These are phyloP conservation scores for Dreissena polymorpha DNA, from an alignment of 1,140 invertebrate species.

Conservation along the genomic window DNA sequence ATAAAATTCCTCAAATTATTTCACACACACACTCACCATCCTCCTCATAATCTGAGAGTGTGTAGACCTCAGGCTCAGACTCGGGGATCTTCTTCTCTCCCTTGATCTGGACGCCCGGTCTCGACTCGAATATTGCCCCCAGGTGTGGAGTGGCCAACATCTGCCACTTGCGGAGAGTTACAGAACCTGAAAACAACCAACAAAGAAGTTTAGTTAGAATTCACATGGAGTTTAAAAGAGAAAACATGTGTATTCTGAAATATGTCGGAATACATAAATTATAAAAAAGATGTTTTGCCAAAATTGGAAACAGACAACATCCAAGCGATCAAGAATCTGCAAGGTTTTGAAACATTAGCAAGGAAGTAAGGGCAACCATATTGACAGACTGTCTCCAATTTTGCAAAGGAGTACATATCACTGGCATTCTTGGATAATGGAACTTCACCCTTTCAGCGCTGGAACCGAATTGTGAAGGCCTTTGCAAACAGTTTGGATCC, in stretches of 20 bases:
- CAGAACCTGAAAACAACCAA: conserved; percentile 64
- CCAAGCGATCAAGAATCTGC: no score
- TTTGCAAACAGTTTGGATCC: no score
- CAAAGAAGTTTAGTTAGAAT: not conserved
- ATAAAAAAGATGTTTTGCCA: not conserved
- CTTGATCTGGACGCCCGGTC: conserved; percentile 93
- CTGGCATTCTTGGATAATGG: no score
- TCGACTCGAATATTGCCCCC: conserved; percentile 92
- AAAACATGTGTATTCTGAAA: not conserved
- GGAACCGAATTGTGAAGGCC: no score
- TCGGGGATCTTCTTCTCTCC: conserved; percentile 86
- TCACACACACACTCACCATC: conserved; percentile 81
- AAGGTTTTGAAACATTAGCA: no score
- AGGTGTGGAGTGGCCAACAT: conserved; percentile 95
- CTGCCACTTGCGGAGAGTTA: conserved; percentile 87
- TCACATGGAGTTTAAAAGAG: not conserved
- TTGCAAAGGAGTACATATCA: no score
- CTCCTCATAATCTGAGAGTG: conserved; percentile 93
- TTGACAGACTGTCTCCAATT: no score
- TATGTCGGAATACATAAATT: not conserved
- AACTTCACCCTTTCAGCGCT: no score
- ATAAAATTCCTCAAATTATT: no score
- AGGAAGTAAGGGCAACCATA: no score
- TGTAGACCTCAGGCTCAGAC: conserved; percentile 87
- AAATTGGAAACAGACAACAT: no score